Conservation (phyloP, 1,140 invertebrate species). For the Pachypeltis micranthus region DNA sequence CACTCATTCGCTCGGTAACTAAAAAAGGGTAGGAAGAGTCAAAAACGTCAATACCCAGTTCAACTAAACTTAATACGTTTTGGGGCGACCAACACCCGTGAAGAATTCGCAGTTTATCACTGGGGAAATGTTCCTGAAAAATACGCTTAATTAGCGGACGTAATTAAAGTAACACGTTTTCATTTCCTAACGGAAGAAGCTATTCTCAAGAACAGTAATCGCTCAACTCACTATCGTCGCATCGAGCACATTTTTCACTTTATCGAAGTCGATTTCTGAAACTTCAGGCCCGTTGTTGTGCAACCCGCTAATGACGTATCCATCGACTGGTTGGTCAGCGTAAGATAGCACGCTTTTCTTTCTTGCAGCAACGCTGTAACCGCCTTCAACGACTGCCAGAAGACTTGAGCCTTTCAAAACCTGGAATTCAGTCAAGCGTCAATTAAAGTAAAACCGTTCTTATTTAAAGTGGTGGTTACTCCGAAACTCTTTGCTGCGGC, state of each 20-base stretch:
- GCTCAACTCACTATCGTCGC: slow-evolving; percentile 40
- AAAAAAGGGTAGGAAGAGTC: slow-evolving; percentile 58
- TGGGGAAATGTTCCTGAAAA: slow-evolving; percentile 47
- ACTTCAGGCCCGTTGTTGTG: slow-evolving; percentile 52
- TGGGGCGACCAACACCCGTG: slow-evolving; percentile 58
- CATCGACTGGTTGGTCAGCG: slow-evolving; percentile 41
- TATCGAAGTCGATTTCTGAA: slow-evolving; percentile 42
- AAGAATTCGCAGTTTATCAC: slow-evolving; percentile 48
- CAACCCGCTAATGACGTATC: slow-evolving; percentile 70
- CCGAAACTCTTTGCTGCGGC: no score
- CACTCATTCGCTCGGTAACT: slow-evolving; percentile 46
- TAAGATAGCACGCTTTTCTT: slow-evolving; percentile 45
- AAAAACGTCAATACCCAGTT: slow-evolving; percentile 66
- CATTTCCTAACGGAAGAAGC: no score
- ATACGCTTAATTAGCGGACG: no score
- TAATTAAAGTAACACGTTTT: no score
- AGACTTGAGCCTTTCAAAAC: slow-evolving; percentile 35
- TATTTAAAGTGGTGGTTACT: no score
- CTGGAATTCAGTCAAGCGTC: no score
- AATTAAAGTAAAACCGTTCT: no score
- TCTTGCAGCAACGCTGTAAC: slow-evolving; percentile 47
- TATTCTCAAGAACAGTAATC: neutral
- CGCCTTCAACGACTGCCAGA: slow-evolving; percentile 62
- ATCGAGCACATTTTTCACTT: slow-evolving; percentile 47
- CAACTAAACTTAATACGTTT: slow-evolving; percentile 48